These are phyloP conservation scores for Drosophila trapezifrons DNA, from an alignment of 1,140 invertebrate species.

Conservation along the genomic window DNA sequence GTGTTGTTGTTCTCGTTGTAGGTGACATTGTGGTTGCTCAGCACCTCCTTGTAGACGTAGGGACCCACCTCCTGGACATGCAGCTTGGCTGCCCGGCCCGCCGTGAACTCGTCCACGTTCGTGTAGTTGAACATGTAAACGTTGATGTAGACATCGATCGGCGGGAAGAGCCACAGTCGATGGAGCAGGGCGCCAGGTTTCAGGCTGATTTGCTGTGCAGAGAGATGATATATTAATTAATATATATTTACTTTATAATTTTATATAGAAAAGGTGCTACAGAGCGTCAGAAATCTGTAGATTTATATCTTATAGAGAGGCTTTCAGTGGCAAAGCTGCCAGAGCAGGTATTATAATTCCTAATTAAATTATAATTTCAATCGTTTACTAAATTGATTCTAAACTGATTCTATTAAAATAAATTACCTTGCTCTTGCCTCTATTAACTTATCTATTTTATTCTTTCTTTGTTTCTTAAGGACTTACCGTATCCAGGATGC, in stretches of 20 bases:
- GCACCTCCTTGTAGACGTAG: conserved; percentile 92
- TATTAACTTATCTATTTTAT: too few species aligned
- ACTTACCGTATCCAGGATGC: conserved; percentile 85
- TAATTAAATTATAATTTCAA: too few species aligned
- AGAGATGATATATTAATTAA: not conserved
- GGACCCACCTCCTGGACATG: conserved; percentile 92
- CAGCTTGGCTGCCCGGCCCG: conserved; percentile 88
- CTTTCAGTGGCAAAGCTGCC: too few species aligned
- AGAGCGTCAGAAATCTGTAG: too few species aligned
- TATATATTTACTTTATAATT: too few species aligned
- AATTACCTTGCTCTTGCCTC: too few species aligned
- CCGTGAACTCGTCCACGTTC: conserved; percentile 89
- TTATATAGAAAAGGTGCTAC: too few species aligned
- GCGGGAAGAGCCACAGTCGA: conserved; percentile 88
- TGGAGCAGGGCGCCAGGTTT: conserved; percentile 86
- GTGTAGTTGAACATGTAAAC: conserved; percentile 94
- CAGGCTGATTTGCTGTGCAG: conserved; percentile 86
- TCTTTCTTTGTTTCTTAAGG: too few species aligned
- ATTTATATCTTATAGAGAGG: too few species aligned
- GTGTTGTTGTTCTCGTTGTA: conserved; percentile 90
- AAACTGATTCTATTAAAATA: too few species aligned
- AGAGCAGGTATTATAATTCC: too few species aligned
- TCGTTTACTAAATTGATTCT: too few species aligned
- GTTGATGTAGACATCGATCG: conserved; percentile 88
- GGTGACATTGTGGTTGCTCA: conserved; percentile 88